A percentile compares a stretch with the other conserved stretches of the same genome.
Conservation (phyloP, 2,113 vertebrate genomes). For the Accipiter virgatus region DNA sequence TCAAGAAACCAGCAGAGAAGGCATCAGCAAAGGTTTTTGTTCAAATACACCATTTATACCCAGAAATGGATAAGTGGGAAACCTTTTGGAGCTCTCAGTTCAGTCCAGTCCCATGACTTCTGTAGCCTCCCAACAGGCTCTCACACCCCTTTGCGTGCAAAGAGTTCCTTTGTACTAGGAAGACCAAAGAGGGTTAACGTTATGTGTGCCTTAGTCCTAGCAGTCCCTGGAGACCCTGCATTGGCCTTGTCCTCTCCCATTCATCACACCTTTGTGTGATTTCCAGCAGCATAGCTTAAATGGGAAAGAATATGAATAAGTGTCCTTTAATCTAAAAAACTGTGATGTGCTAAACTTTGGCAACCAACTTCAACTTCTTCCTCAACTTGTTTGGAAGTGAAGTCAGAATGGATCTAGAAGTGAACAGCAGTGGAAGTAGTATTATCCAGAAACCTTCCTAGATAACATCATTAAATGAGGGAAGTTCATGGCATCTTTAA, state of each 20-base stretch:
- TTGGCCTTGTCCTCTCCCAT: neutral
- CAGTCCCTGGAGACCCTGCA: neutral
- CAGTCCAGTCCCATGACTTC: neutral
- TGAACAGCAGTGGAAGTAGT: neutral
- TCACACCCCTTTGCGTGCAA: neutral
- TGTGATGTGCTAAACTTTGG: neutral
- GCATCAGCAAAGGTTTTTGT: neutral
- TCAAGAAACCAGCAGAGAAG: neutral
- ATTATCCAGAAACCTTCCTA: neutral
- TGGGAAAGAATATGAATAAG: neutral
- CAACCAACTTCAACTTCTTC: neutral
- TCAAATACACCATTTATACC: neutral
- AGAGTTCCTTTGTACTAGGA: neutral
- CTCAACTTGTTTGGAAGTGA: conserved; percentile 4
- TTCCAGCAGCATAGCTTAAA: neutral
- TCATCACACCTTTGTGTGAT: neutral
- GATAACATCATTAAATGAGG: neutral
- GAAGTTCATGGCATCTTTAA: neutral
- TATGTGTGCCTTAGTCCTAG: neutral
- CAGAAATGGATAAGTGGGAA: neutral
- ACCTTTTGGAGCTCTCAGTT: neutral
- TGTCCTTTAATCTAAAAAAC: neutral
- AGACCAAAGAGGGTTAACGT: neutral
- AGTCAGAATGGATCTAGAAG: neutral
- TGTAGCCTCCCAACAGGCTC: neutral